Base-by-base conservation (phyloP, 2,113 vertebrate species). In the Colaptes auratus region DNA sequence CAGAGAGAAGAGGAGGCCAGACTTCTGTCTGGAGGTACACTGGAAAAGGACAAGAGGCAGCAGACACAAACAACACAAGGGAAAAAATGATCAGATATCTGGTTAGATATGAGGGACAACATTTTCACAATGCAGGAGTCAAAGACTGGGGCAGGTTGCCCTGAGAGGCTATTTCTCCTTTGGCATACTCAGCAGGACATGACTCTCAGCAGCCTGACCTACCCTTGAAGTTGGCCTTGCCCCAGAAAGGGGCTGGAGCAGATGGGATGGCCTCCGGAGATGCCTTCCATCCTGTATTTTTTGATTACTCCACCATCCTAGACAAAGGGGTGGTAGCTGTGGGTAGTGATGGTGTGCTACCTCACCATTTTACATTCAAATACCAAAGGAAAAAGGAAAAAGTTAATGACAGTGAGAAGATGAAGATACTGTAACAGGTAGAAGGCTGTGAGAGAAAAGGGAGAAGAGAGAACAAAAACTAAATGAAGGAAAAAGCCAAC, bases 181-280 rank as follows among this genome's bases (percentile, higher is more conserved):
- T 7, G 7, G 70, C 31, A 53, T n/a, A n/a, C 7, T n/a, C n/a
- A 50, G 18, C 28, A 85, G 63, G 35, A 89, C 28, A 50, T 19
- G 35, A 85, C 20, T 10, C 31, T 92, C 53, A 93, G 30, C 15
- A 87, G 76, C 55, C 20, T 63, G 53, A 58, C 50, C n/a, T 61
- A 61, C n/a, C 20, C 66, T 79, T 28, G 53, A 39, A 92, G 67
- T 4, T 58, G 39, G 12, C 3, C 13, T 4, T 85, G 28, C 15
- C 31, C 59, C 1, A 3, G 36, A 59, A 0, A 0, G 28, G 19
- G 12, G 5, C 16, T 46, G 9, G 25, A 82, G 31, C 10, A 48
- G 56, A 67, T 33, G 35, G 30, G 19, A 15, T 64, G 16, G 5
- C 33, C 55, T 65, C 66, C 61, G 72, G 39, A 93, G 12, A 69